Conservation (phyloP, 2,888 invertebrate species). For the Chalcosyrphus nemorum region DNA sequence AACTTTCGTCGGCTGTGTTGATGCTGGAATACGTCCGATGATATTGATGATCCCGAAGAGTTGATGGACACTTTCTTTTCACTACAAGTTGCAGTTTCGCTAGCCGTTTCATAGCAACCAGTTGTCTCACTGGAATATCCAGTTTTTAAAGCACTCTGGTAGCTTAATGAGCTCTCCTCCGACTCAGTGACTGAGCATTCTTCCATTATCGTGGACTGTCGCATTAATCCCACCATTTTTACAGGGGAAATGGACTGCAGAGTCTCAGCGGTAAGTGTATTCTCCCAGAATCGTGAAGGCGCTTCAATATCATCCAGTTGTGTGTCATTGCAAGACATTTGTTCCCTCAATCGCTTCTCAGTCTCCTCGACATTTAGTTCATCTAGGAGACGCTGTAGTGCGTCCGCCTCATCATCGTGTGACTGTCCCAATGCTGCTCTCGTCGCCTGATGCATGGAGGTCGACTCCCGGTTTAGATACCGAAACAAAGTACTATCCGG, state of each 20-base stretch:
- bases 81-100: slow-evolving; percentile 74
- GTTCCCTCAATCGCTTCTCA: slow-evolving; percentile 75
- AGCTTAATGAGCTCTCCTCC: slow-evolving; percentile 76
- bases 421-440: slow-evolving; percentile 14
- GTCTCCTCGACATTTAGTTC: slow-evolving; percentile 75
- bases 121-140: slow-evolving; percentile 69
- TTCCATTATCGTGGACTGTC: slow-evolving; percentile 81
- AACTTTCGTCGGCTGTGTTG: slow-evolving; percentile 39
- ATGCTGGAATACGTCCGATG: slow-evolving; percentile 50
- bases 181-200: slow-evolving; percentile 75
- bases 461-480: slow-evolving; percentile 74
- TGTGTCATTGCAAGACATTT: slow-evolving; percentile 75
- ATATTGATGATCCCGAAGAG: slow-evolving; percentile 10
- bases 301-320: slow-evolving; percentile 80
- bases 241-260: slow-evolving; percentile 78
- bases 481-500: slow-evolving; percentile 80
- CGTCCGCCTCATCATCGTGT: slow-evolving; percentile 75
- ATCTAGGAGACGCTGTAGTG: slow-evolving; percentile 76
- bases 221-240: slow-evolving; percentile 79
- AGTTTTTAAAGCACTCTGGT: slow-evolving; percentile 74
- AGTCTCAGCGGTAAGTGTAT: slow-evolving; percentile 74
- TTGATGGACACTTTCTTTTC: slow-evolving; percentile 49
- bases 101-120: slow-evolving; percentile 79
- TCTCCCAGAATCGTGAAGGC: slow-evolving; percentile 81
- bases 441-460: not conserved